Conservation (phyloP, 2,797 vertebrate genomes). For the Pelodytes ibericus region DNA sequence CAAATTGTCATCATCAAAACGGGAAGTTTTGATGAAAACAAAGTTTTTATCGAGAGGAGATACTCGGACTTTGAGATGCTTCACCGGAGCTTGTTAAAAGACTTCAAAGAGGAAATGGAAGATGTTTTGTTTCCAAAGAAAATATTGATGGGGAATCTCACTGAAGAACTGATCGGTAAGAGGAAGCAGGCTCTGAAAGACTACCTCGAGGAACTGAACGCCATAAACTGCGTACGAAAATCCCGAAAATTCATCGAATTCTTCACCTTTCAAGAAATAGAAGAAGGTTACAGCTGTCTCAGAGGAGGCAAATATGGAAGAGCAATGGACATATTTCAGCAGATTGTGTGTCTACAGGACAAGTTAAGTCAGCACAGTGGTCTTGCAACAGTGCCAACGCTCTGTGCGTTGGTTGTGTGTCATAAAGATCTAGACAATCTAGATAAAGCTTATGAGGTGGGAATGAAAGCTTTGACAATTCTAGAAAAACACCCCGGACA, state of each 20-base stretch:
- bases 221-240: constrained; percentile 73
- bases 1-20: constrained; percentile 87
- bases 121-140: constrained; percentile 85
- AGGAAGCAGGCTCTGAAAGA: constrained; percentile 83
- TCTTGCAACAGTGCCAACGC: constrained; percentile 72
- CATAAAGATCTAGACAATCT: constrained; percentile 82
- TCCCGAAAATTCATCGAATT: constrained; percentile 77
- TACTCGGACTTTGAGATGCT: constrained; percentile 86
- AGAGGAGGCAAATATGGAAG: constrained; percentile 81
- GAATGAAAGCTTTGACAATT: constrained; percentile 75
- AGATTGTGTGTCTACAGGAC: constrained; percentile 78
- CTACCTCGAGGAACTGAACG: constrained; percentile 80
- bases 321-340: constrained; percentile 74
- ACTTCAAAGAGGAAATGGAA: constrained; percentile 86
- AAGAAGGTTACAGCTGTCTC: constrained; percentile 77
- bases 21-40: constrained; percentile 84
- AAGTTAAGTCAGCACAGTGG: constrained; percentile 78
- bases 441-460: constrained; percentile 72
- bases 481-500: constrained; percentile 70
- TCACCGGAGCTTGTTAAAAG: constrained; percentile 78
- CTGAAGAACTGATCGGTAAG: constrained; percentile 76
- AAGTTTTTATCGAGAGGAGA: constrained; percentile 83
- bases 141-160: constrained; percentile 80
- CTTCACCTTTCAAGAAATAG: constrained; percentile 80
- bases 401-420: constrained; percentile 83